Conservation (phyloP, 2,797 vertebrate genomes). For the Eulemur rubriventer region DNA sequence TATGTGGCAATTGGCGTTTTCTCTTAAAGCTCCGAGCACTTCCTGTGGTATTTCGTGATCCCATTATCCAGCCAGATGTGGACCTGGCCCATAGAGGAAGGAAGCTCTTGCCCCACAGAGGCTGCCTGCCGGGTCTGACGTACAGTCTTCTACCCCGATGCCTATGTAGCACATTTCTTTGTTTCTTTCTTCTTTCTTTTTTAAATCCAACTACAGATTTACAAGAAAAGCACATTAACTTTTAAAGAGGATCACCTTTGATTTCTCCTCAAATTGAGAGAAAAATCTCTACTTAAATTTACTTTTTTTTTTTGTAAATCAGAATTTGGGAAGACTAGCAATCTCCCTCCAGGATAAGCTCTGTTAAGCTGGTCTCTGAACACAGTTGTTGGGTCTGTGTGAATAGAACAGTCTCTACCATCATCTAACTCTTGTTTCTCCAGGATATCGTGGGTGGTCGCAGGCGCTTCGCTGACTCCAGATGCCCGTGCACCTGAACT, state of each 20-base stretch:
- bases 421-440: background rate
- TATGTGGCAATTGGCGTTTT: background rate
- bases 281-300: background rate
- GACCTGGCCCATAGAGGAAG: background rate
- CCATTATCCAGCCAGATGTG: background rate
- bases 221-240: background rate
- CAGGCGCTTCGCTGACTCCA: background rate
- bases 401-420: background rate
- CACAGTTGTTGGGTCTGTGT: background rate
- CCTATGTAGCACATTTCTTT: background rate
- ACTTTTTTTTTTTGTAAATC: background rate
- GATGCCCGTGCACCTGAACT: background rate
- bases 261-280: background rate
- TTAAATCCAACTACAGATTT: background rate
- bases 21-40: background rate
- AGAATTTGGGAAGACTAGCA: constrained; percentile 29
- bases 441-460: background rate
- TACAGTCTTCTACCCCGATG: background rate
- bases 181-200: background rate
- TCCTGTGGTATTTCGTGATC: background rate
- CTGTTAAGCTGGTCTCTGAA: background rate
- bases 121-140: background rate
- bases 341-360: background rate
- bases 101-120: background rate
- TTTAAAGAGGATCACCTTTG: background rate